phyloP scores from a whole-genome alignment of 1,140 invertebrate genomes.

The Catajapyx aquilonaris region DNA sequence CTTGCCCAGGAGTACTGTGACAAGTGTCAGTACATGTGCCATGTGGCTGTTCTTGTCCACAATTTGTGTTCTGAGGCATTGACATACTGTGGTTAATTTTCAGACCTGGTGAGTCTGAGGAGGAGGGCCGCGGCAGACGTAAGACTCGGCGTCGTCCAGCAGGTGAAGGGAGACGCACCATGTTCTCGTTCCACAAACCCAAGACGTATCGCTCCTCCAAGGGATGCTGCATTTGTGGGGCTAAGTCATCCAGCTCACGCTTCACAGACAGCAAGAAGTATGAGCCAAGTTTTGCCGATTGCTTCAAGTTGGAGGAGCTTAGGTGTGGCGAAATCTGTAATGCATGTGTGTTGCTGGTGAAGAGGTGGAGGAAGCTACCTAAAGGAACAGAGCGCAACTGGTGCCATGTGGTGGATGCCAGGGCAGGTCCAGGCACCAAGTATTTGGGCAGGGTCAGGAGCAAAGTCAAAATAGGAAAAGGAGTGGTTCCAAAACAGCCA shows the following conservation, averaged over 20 bases:
- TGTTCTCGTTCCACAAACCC: conserved; percentile 79
- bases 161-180: too few species aligned
- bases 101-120: too few species aligned
- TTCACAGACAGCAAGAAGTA: conserved; percentile 76
- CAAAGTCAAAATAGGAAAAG: too few species aligned
- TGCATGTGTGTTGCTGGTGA: conserved; percentile 66
- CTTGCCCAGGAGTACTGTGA: too few species aligned
- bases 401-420: conserved; percentile 38
- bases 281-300: conserved; percentile 62
- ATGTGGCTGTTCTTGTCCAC: too few species aligned
- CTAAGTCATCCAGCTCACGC: conserved; percentile 60
- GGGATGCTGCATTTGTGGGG: conserved; percentile 74
- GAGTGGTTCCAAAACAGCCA: too few species aligned
- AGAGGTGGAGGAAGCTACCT: conserved; percentile 65
- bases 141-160: too few species aligned
- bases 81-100: too few species aligned
- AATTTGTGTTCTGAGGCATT: too few species aligned
- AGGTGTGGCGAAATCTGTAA: conserved; percentile 72
- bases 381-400: conserved; percentile 54
- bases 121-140: too few species aligned
- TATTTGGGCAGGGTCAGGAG: too few species aligned
- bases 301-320: conserved; percentile 54
- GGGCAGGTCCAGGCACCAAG: neutral
- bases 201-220: conserved; percentile 65
- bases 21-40: too few species aligned